Percentiles rank a stretch among this genome's conserved stretches.
Conservation (phyloP, 2,113 vertebrate species). For the Manacus vitellinus region DNA sequence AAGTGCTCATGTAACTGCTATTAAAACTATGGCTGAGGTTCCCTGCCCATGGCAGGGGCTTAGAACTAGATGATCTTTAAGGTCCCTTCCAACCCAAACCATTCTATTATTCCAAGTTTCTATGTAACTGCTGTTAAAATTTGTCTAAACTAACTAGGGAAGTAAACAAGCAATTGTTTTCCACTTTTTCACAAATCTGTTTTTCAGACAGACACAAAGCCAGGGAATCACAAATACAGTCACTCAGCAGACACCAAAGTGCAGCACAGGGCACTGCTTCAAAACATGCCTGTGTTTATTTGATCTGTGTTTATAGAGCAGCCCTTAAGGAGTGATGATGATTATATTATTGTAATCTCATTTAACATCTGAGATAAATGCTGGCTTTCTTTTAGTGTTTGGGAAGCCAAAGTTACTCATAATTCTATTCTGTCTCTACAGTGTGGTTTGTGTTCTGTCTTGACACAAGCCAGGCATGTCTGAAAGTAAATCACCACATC, state of each 20-base stretch:
- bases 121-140: not conserved
- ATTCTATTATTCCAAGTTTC: not conserved
- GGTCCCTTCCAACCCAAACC: not conserved
- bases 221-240: not conserved
- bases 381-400: not conserved
- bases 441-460: not conserved
- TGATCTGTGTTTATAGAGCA: not conserved
- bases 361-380: not conserved
- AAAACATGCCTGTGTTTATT: not conserved
- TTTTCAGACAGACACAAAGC: not conserved
- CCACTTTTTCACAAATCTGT: not conserved
- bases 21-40: not conserved
- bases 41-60: rapidly evolving
- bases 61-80: too few species aligned
- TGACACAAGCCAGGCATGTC: not conserved
- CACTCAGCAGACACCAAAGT: not conserved
- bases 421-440: not conserved
- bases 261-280: not conserved
- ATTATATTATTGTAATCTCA: not conserved
- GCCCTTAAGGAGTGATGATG: not conserved
- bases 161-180: not conserved
- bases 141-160: not conserved
- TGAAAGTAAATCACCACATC: not conserved
- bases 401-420: not conserved
- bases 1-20: not conserved